Conservation (phyloP, 2,797 vertebrate species). For the Phaenicophaeus curvirostris region DNA sequence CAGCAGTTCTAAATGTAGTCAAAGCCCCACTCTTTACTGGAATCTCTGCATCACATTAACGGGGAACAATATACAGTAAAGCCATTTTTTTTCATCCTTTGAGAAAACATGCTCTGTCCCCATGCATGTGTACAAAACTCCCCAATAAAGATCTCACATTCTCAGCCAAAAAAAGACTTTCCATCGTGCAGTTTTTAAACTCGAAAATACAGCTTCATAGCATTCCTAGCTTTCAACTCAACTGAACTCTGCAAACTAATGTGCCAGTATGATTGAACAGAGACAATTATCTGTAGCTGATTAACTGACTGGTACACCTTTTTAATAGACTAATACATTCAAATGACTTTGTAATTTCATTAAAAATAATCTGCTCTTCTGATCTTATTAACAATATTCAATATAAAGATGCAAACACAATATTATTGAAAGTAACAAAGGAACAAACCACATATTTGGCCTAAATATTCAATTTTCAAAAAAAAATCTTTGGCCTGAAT, state of each 20-base stretch:
- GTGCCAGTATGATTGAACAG: slow-evolving; percentile 36
- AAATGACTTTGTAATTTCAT: slow-evolving; percentile 57
- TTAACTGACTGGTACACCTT: slow-evolving; percentile 50
- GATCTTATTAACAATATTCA: slow-evolving; percentile 29
- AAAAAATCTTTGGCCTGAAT: neutral
- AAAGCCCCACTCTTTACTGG: neutral
- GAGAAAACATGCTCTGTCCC: neutral
- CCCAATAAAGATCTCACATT: neutral
- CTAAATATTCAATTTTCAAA: neutral
- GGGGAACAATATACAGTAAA: neutral
- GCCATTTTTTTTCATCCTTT: neutral
- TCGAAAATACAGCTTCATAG: neutral
- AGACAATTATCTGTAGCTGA: slow-evolving; percentile 58
- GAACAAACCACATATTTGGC: neutral
- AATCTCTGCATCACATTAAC: neutral
- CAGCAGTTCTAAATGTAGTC: neutral
- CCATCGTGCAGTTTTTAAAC: neutral
- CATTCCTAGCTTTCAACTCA: slow-evolving; percentile 7
- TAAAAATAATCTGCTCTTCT: slow-evolving; percentile 54
- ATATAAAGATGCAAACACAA: neutral
- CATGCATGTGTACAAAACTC: neutral
- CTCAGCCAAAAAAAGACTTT: neutral
- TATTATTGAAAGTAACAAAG: neutral
- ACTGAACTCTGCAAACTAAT: slow-evolving; percentile 25
- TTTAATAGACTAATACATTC: slow-evolving; percentile 48